Evolutionary conservation across 2,113 vertebrate species (phyloP).

Genomic region (Corythaeola cristata): DNA sequence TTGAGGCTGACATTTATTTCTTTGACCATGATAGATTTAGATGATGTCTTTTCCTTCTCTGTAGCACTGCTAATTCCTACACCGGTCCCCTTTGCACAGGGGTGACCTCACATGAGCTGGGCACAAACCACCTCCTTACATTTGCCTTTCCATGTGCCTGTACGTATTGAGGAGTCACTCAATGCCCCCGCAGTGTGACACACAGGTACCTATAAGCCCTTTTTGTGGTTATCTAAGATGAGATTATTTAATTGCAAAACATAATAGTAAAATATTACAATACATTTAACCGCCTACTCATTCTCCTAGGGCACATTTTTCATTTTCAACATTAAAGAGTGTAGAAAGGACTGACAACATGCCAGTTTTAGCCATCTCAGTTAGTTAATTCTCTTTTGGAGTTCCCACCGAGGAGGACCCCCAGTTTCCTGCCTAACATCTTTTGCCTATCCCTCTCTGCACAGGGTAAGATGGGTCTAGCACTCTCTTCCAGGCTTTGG

Average conservation of each 20-base stretch:
- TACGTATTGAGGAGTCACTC: accelerated
- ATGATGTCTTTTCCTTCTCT: not conserved
- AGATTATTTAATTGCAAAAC: not conserved
- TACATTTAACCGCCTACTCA: accelerated
- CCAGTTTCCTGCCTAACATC: not conserved
- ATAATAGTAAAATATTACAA: not conserved
- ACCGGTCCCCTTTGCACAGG: too few relatives aligned
- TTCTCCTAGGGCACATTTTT: not conserved
- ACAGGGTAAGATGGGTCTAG: accelerated
- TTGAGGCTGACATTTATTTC: not conserved
- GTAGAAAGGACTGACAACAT: accelerated
- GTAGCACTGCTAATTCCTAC: not conserved
- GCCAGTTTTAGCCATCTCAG: accelerated
- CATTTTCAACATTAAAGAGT: not conserved
- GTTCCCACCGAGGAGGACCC: too few relatives aligned
- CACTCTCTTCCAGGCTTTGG: not conserved
- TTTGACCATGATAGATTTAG: not conserved
- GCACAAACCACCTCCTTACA: not conserved
- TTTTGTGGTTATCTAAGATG: not conserved
- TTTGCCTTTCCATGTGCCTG: not conserved
- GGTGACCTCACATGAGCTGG: accelerated
- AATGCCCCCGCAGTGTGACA: accelerated
- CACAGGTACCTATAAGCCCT: not conserved
- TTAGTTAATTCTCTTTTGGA: not conserved
- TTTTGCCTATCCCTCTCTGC: accelerated